Evolutionary conservation across 1,140 invertebrate genomes (phyloP).

Genomic region (Pinna nobilis): DNA sequence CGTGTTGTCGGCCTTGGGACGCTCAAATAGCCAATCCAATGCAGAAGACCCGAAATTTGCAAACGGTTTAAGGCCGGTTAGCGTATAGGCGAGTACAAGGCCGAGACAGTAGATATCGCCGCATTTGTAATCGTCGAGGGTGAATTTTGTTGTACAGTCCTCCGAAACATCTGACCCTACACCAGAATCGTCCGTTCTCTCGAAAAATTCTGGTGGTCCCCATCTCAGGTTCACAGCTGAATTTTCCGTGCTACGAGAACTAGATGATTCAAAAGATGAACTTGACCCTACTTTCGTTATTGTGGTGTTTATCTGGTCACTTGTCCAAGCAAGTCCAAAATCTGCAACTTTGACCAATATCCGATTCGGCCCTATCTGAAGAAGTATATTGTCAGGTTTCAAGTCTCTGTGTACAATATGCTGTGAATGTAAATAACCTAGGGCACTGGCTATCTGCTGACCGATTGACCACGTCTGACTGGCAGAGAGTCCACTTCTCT

Average conservation of each 20-base stretch:
- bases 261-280: neutral
- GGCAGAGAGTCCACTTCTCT: slow-evolving; percentile 15
- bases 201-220: slow-evolving; percentile 27
- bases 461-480: slow-evolving; percentile 31
- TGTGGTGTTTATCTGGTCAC: slow-evolving; percentile 10
- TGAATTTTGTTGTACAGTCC: neutral
- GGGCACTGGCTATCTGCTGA: slow-evolving; percentile 36
- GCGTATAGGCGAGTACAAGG: slow-evolving; percentile 21
- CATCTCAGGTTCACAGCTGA: slow-evolving; percentile 4
- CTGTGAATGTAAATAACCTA: slow-evolving; percentile 75
- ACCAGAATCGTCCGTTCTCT: neutral
- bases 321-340: slow-evolving; percentile 33
- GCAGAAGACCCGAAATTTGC: neutral
- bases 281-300: neutral
- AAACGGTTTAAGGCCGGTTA: slow-evolving; percentile 32
- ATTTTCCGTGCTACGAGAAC: neutral
- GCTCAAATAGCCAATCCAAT: too few species aligned
- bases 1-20: neutral
- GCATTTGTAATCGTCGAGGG: slow-evolving; percentile 20
- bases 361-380: slow-evolving; percentile 21
- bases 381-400: slow-evolving; percentile 84
- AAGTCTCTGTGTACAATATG: slow-evolving; percentile 92
- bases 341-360: slow-evolving; percentile 39
- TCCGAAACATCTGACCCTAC: too few species aligned
- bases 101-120: slow-evolving; percentile 42